Conservation (phyloP, 2,797 vertebrate genomes). For the Brachymystax lenok region DNA sequence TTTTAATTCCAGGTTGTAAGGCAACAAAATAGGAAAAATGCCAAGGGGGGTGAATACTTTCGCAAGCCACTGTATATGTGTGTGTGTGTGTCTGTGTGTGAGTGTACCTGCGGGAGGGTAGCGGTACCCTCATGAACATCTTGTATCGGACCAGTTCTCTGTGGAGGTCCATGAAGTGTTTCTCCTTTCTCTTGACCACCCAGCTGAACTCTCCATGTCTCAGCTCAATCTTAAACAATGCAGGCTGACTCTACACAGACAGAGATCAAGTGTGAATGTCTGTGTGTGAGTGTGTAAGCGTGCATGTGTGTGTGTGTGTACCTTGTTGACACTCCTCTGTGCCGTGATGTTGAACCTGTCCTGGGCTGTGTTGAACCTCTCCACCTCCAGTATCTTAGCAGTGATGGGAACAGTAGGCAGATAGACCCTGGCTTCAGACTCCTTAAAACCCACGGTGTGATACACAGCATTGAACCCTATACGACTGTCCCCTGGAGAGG, state of each 20-base stretch:
- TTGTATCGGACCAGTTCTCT: conserved; percentile 95
- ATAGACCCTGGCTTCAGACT: conserved; percentile 78
- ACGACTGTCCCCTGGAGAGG: conserved; percentile 64
- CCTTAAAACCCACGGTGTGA: conserved; percentile 86
- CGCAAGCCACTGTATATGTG: too few species aligned
- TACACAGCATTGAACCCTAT: conserved; percentile 91
- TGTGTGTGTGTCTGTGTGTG: background rate
- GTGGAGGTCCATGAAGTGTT: conserved; percentile 95
- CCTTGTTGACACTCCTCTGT: conserved; percentile 51
- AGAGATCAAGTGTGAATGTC: background rate
- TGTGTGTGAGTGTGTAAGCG: too few species aligned
- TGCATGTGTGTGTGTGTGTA: background rate
- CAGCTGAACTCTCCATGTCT: conserved; percentile 93
- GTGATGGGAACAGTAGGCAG: conserved; percentile 81
- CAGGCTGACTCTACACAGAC: conserved; percentile 63
- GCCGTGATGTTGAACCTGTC: conserved; percentile 46
- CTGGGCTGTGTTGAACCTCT: conserved; percentile 79
- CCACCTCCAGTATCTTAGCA: conserved; percentile 82
- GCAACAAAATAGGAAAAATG: too few species aligned
- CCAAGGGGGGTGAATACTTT: too few species aligned
- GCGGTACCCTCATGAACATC: conserved; percentile 91
- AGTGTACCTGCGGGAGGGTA: conserved; percentile 87
- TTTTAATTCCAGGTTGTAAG: too few species aligned
- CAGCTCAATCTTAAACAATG: conserved; percentile 90
- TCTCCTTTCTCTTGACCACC: conserved; percentile 94